These are phyloP conservation scores for Megastigmus dorsalis DNA, from an alignment of 2,888 invertebrate species.

Conservation along the genomic window DNA sequence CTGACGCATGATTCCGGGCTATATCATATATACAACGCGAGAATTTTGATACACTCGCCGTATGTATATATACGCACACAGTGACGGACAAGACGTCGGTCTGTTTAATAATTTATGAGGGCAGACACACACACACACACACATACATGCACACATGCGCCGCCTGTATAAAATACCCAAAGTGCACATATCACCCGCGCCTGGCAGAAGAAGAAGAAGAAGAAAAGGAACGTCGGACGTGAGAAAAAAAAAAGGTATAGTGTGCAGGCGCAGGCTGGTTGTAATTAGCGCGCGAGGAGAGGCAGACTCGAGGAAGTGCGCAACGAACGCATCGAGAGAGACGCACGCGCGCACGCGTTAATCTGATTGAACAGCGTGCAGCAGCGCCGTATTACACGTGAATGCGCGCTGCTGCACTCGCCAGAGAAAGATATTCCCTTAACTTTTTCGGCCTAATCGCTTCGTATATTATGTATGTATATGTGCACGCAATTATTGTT, in stretches of 20 bases:
- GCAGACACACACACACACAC: not conserved
- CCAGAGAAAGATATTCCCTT: constrained; percentile 1
- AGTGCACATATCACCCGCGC: not conserved
- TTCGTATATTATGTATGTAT: too few relatives aligned
- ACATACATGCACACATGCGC: too few relatives aligned
- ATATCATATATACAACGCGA: too few relatives aligned
- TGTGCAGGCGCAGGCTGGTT: constrained; percentile 56
- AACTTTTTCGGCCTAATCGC: too few relatives aligned
- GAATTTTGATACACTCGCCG: constrained; percentile 29
- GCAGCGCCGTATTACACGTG: not conserved
- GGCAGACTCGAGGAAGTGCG: constrained; percentile 58
- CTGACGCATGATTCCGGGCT: constrained; percentile 41
- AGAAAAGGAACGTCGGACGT: constrained; percentile 1
- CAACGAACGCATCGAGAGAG: constrained; percentile 55
- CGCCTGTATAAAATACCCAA: constrained; percentile 1
- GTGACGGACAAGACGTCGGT: constrained; percentile 24
- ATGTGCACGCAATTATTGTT: too few relatives aligned
- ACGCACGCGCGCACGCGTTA: constrained; percentile 44
- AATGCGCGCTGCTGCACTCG: not conserved
- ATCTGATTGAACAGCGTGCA: constrained; percentile 52
- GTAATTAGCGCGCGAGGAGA: constrained; percentile 61
- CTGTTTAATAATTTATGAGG: constrained; percentile 49
- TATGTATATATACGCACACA: not conserved
- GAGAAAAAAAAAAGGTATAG: constrained; percentile 54
- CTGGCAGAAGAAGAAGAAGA: not conserved